phyloP scores from a whole-genome alignment of 2,113 vertebrate genomes.

The Thermophis baileyi region DNA sequence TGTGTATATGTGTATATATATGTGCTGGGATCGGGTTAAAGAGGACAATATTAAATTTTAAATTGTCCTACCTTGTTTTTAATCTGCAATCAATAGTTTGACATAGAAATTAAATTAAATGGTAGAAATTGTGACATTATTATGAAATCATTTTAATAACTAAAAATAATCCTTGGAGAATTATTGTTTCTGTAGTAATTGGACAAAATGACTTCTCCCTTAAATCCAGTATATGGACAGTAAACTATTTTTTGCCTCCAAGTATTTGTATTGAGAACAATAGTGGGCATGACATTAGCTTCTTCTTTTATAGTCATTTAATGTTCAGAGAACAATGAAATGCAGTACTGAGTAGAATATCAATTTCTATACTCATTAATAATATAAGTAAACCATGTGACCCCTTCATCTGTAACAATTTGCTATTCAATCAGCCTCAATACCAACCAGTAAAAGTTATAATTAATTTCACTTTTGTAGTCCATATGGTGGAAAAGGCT shows the following conservation, averaged over 20 bases:
- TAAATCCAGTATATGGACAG: background rate
- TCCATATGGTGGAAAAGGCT: background rate
- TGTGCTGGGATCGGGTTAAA: background rate
- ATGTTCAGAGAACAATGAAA: background rate
- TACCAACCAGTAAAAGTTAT: background rate
- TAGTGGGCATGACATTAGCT: background rate
- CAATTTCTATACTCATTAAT: background rate
- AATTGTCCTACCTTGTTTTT: too few species aligned
- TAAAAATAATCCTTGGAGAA: background rate
- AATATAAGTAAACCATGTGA: background rate
- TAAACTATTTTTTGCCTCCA: background rate
- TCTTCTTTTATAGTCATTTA: background rate
- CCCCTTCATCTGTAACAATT: background rate
- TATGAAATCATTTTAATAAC: background rate
- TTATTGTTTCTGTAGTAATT: background rate
- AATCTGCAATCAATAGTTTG: too few species aligned
- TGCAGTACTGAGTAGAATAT: constrained; percentile 2
- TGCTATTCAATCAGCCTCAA: background rate
- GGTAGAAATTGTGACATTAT: background rate
- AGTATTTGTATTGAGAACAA: background rate
- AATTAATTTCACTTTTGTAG: background rate
- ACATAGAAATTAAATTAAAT: background rate
- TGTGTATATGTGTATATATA: too few species aligned
- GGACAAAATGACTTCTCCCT: background rate
- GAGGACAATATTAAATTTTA: background rate